phyloP scores from a whole-genome alignment of 2,888 invertebrate species.

The Drosophila kokeensis region DNA sequence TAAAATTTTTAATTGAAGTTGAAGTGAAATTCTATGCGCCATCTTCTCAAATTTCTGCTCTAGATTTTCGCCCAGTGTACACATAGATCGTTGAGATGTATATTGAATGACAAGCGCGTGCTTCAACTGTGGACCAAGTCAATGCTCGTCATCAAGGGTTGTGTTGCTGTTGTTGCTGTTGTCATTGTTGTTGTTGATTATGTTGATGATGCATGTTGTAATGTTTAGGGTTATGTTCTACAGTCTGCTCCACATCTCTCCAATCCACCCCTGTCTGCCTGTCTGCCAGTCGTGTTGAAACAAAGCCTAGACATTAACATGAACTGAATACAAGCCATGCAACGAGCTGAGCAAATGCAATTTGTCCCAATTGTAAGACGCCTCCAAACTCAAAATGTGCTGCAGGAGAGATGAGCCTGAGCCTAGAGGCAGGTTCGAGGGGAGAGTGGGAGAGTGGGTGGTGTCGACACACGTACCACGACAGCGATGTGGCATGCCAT shows the following conservation, averaged over 20 bases:
- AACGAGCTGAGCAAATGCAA: constrained; percentile 78
- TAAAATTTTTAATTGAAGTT: background rate
- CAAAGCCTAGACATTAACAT: constrained; percentile 55
- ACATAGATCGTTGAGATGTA: constrained; percentile 62
- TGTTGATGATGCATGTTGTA: constrained; percentile 80
- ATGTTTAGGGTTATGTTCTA: constrained; percentile 74
- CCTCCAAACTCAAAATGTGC: constrained; percentile 9
- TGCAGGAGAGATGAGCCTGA: background rate
- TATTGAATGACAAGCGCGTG: constrained; percentile 76
- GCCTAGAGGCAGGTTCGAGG: background rate
- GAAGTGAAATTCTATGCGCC: background rate
- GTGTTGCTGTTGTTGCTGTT: constrained; percentile 32
- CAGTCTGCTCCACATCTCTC: background rate
- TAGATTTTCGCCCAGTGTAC: background rate
- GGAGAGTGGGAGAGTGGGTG: background rate
- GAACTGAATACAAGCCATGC: constrained; percentile 42
- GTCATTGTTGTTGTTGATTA: constrained; percentile 66
- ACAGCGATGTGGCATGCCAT: constrained; percentile 52
- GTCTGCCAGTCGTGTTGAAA: constrained; percentile 19
- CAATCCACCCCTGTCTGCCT: background rate
- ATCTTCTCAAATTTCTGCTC: background rate
- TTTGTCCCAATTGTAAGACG: constrained; percentile 81
- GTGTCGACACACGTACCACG: constrained; percentile 3
- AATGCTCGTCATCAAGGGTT: constrained; percentile 2
- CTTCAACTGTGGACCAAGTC: constrained; percentile 25